Evolutionary conservation across 1,140 invertebrate species (phyloP).

Genomic region (Macrostomum lignano): DNA sequence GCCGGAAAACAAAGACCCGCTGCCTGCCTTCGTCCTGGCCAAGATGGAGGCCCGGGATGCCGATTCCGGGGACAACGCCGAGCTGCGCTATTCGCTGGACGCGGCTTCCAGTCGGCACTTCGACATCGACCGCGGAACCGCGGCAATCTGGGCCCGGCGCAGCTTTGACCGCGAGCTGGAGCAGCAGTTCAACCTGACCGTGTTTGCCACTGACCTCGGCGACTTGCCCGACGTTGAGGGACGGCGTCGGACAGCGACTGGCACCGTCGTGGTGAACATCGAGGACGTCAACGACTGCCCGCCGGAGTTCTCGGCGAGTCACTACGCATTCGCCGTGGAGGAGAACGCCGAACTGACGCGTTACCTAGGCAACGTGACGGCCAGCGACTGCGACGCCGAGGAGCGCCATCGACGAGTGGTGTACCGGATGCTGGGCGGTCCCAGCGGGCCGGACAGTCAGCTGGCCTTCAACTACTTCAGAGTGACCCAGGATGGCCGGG

Average conservation of each 20-base stretch:
- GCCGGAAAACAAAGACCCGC: too few relatives aligned
- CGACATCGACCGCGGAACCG: neutral
- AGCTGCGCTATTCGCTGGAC: neutral
- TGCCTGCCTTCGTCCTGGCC: too few relatives aligned
- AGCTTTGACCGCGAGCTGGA: neutral
- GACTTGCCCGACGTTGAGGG: neutral
- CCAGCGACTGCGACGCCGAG: neutral
- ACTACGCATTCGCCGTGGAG: neutral
- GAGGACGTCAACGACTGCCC: slow-evolving; percentile 2
- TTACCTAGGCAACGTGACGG: neutral
- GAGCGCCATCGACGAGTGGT: neutral
- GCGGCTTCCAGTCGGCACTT: neutral
- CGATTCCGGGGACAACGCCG: neutral
- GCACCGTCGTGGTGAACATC: neutral
- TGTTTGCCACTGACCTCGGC: neutral
- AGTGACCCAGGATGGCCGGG: neutral
- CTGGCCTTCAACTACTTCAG: neutral
- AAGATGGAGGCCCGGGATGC: neutral
- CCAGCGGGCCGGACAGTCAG: neutral
- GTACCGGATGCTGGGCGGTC: neutral
- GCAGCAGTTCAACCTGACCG: neutral
- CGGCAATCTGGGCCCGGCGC: neutral
- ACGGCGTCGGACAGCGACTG: neutral
- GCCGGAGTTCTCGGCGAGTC: neutral
- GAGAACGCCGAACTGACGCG: neutral